Conservation (phyloP, 2,113 vertebrate genomes). For the Mixornis gularis region DNA sequence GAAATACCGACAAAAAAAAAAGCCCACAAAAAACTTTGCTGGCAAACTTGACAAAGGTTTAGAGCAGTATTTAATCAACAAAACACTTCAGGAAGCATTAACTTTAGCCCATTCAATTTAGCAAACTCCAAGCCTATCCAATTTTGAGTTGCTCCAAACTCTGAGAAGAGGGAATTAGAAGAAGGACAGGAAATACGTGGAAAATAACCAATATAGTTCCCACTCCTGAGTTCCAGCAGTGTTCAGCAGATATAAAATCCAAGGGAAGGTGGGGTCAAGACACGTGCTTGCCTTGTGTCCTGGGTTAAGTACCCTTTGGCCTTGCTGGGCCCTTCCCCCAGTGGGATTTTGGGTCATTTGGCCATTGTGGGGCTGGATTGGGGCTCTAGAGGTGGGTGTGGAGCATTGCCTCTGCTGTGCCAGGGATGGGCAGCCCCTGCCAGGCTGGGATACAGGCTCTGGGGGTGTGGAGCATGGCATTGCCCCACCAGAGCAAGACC, state of each 20-base stretch:
- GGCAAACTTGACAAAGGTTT: not conserved
- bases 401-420: not conserved
- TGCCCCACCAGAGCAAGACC: not conserved
- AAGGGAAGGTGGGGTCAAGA: not conserved
- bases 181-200: not conserved
- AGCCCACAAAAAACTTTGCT: not conserved
- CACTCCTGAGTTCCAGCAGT: not conserved
- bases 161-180: not conserved
- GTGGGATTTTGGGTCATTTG: not conserved
- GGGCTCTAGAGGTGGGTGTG: not conserved
- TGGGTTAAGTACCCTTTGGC: not conserved
- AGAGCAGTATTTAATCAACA: not conserved
- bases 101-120: not conserved
- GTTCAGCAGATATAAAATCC: not conserved
- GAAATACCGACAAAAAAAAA: rapidly evolving
- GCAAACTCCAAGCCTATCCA: not conserved
- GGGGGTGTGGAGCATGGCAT: not conserved
- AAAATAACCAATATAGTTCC: rapidly evolving
- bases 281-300: rapidly evolving
- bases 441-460: not conserved
- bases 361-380: rapidly evolving
- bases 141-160: not conserved
- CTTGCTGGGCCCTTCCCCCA: not conserved
- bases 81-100: not conserved
- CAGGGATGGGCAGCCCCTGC: not conserved